A percentile compares a stretch with the other conserved stretches of the same genome.
Conservation (phyloP, 64 coral and sea anemone genomes). For the Pachyseris speciosa region DNA sequence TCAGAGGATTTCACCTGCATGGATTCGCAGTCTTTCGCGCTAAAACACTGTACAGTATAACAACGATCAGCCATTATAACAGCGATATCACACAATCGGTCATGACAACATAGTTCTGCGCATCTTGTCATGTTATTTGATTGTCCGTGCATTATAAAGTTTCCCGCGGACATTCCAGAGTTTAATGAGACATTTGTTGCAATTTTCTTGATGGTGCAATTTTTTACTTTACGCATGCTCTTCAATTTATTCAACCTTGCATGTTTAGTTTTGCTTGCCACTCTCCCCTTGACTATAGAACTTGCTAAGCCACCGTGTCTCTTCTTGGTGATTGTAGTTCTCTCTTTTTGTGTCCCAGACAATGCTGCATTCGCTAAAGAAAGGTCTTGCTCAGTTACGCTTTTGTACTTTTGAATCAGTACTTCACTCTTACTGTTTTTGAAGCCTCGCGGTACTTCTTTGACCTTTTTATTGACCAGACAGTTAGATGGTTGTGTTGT, state of each 20-base stretch:
- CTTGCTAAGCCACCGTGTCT: no score
- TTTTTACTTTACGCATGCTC: not conserved
- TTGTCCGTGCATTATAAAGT: conserved; percentile 58
- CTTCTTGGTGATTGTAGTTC: not conserved
- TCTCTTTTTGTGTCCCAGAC: not conserved
- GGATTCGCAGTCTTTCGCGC: conserved; percentile 50
- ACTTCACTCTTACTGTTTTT: not conserved
- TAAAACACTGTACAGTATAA: conserved; percentile 77
- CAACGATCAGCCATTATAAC: conserved; percentile 69
- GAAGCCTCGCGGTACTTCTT: not conserved
- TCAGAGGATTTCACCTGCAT: conserved; percentile 13
- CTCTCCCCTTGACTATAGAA: not conserved
- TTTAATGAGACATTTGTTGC: conserved; percentile 35
- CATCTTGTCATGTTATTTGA: conserved; percentile 60
- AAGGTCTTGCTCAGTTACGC: not conserved
- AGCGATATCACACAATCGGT: conserved; percentile 59
- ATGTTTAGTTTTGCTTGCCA: not conserved
- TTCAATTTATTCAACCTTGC: not conserved
- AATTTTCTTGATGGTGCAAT: conserved; percentile 22
- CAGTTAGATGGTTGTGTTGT: not conserved
- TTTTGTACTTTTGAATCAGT: not conserved
- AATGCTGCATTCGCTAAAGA: not conserved
- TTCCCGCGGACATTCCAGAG: conserved; percentile 68
- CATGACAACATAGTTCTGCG: conserved; percentile 51
- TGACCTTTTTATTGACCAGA: not conserved